Evolutionary conservation across 2,113 vertebrate genomes (phyloP).

Genomic region (Alligator sinensis): DNA sequence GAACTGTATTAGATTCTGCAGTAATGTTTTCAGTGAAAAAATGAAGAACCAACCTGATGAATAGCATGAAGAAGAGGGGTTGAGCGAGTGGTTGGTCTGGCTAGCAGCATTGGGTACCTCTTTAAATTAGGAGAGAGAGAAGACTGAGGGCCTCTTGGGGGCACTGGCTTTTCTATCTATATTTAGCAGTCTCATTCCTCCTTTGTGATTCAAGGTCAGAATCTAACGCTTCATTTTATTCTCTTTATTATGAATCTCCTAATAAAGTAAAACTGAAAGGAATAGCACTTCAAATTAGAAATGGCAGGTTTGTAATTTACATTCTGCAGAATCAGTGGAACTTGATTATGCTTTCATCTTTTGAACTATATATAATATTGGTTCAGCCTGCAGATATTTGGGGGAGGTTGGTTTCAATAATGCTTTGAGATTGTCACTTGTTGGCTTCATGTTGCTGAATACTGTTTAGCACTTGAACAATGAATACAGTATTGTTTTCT

Average conservation of each 20-base stretch:
- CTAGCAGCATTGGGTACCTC: background rate
- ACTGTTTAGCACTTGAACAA: constrained; percentile 26
- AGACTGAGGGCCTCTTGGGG: background rate
- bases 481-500: constrained; percentile 27
- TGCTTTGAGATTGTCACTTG: background rate
- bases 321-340: background rate
- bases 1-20: background rate
- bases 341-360: background rate
- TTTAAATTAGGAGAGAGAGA: background rate
- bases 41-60: background rate
- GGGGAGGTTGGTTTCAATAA: background rate
- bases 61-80: background rate
- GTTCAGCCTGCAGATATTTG: background rate
- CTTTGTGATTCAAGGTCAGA: background rate
- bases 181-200: background rate
- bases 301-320: background rate
- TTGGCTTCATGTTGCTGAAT: constrained; percentile 5
- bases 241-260: background rate
- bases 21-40: background rate
- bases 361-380: background rate
- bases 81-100: background rate
- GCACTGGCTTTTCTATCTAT: background rate
- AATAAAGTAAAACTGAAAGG: background rate
- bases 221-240: background rate
- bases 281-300: background rate